A percentile compares a stretch with the other conserved stretches of the same genome.
phyloP scores from a whole-genome alignment of 1,140 invertebrate species.

The Luehdorfia chinensis region DNA sequence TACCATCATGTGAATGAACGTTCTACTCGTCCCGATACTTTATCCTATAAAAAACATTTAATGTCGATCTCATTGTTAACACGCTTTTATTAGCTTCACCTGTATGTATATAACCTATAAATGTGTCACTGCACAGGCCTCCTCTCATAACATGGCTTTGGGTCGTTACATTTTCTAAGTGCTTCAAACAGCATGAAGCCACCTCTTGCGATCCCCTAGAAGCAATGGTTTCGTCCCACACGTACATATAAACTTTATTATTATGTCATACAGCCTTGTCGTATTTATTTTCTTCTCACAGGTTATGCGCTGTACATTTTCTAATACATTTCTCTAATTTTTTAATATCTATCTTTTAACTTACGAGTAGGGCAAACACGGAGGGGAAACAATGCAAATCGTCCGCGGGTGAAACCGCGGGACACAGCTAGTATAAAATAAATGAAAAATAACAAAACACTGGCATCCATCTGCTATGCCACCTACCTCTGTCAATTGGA shows the following conservation, averaged over 20 bases:
- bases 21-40: too few species aligned
- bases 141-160: neutral
- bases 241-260: conserved; percentile 1
- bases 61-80: too few species aligned
- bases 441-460: conserved; percentile 18
- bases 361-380: too few species aligned
- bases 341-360: too few species aligned
- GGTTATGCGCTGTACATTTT: neutral
- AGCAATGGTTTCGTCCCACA: neutral
- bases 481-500: conserved; percentile 17
- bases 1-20: too few species aligned
- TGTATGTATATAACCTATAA: too few species aligned
- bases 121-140: too few species aligned
- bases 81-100: too few species aligned
- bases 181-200: neutral
- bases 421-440: too few species aligned
- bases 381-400: too few species aligned
- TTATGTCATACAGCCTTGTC: neutral
- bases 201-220: neutral
- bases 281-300: neutral
- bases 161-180: neutral
- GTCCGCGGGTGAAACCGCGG: too few species aligned
- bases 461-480: conserved; percentile 16
- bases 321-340: neutral
- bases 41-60: too few species aligned